Conservation (phyloP, 2,888 invertebrate genomes). For the Unio delphinus region DNA sequence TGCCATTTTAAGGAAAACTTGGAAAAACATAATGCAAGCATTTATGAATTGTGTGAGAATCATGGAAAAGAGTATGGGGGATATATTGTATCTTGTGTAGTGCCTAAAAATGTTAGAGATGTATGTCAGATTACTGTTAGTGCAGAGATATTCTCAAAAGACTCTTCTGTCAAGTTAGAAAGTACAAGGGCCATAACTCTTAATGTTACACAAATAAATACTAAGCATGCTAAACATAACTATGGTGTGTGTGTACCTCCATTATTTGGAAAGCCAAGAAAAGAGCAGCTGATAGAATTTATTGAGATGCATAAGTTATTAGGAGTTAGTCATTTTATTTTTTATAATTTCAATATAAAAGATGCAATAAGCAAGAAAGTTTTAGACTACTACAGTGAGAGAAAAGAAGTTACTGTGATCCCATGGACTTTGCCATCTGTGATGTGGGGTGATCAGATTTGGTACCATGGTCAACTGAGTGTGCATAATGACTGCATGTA, state of each 20-base stretch:
- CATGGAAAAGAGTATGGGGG: conserved; percentile 60
- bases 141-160: conserved; percentile 11
- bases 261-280: conserved; percentile 53
- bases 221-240: conserved; percentile 17
- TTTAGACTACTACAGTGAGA: conserved; percentile 46
- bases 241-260: conserved; percentile 65
- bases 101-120: conserved; percentile 29
- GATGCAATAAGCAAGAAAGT: conserved; percentile 32
- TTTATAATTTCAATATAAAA: conserved; percentile 50
- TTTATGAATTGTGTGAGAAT: conserved; percentile 65
- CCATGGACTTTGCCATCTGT: conserved; percentile 56
- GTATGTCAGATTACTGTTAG: conserved; percentile 33
- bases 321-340: conserved; percentile 63
- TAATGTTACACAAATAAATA: conserved; percentile 18
- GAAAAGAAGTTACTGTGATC: conserved; percentile 46
- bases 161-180: conserved; percentile 5
- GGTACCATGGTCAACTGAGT: conserved; percentile 65
- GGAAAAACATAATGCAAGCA: conserved; percentile 13
- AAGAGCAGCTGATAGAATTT: conserved; percentile 55
- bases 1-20: conserved; percentile 37
- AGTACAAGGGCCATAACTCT: conserved; percentile 16
- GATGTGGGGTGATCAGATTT: conserved; percentile 39
- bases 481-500: conserved; percentile 67
- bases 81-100: conserved; percentile 54
- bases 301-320: conserved; percentile 59